Percentiles rank a stretch among this genome's conserved stretches.
Conservation (phyloP, 1,140 invertebrate species). For the Zaprionus ghesquierei region DNA sequence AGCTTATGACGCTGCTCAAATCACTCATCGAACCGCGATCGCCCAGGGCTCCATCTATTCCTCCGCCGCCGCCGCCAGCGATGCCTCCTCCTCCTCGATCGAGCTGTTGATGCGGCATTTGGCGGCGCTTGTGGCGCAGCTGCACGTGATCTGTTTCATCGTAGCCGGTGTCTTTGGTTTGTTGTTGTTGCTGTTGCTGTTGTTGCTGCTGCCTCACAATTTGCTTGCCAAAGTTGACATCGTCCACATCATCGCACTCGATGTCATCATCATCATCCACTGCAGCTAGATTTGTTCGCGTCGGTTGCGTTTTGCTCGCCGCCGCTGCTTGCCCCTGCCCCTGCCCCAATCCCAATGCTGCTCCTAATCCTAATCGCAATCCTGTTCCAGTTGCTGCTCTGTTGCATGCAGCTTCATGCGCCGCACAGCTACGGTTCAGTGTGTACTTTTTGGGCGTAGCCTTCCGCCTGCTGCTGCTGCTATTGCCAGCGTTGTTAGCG, state of each 20-base stretch:
- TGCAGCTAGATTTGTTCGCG: conserved; percentile 66
- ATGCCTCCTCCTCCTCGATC: conserved; percentile 43
- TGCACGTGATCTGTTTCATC: conserved; percentile 78
- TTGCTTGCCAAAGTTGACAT: conserved; percentile 66
- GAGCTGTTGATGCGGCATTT: conserved; percentile 47
- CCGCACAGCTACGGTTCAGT: conserved; percentile 59
- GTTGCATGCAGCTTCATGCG: conserved; percentile 22
- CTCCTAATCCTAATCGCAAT: neutral
- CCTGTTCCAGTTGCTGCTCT: neutral
- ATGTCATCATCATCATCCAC: conserved; percentile 73
- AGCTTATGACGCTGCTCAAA: conserved; percentile 72
- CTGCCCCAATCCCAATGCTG: neutral
- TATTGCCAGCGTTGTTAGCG: conserved; percentile 1
- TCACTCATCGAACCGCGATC: conserved; percentile 61
- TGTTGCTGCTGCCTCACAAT: conserved; percentile 35
- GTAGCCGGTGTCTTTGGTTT: conserved; percentile 73
- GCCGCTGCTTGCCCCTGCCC: neutral
- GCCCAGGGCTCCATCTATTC: conserved; percentile 7
- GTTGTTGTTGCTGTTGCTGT: conserved; percentile 27
- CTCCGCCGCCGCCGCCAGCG: neutral
- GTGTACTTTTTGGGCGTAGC: conserved; percentile 69
- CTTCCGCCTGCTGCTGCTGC: conserved; percentile 56
- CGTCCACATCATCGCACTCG: conserved; percentile 68
- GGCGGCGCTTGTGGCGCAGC: conserved; percentile 70
- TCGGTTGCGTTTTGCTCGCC: conserved; percentile 55